Evolutionary conservation across 2,888 invertebrate species (phyloP).

Genomic region (Schizotus pectinicornis): DNA sequence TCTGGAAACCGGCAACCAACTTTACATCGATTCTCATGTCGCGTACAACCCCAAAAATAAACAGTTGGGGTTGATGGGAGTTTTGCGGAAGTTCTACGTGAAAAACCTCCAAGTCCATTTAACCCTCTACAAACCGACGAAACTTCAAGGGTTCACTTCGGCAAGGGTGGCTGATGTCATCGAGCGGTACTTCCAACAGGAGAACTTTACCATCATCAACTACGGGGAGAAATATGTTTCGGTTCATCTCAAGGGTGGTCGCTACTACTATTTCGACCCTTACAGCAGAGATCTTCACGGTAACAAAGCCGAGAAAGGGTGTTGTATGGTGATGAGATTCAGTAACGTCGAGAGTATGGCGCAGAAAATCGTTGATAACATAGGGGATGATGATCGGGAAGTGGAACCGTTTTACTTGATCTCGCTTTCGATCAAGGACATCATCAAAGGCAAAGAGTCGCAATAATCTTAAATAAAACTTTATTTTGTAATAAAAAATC

Average conservation of each 20-base stretch:
- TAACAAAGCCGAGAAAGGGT: slow-evolving; percentile 4
- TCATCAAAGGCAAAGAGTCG: no score
- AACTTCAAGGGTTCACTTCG: slow-evolving; percentile 39
- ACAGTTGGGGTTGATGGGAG: slow-evolving; percentile 50
- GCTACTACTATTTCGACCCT: slow-evolving; percentile 69
- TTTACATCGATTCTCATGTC: slow-evolving; percentile 67
- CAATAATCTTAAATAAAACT: no score
- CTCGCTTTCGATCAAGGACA: no score
- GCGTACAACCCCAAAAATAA: slow-evolving; percentile 61
- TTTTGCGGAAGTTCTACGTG: slow-evolving; percentile 64
- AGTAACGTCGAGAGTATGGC: no score
- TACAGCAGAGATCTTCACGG: slow-evolving; percentile 64
- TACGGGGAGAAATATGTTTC: slow-evolving; percentile 62
- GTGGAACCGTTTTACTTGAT: no score
- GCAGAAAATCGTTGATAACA: no score
- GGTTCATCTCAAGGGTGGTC: slow-evolving; percentile 61
- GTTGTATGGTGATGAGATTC: no score
- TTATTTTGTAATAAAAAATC: no score
- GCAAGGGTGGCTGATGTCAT: slow-evolving; percentile 53
- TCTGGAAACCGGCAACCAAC: slow-evolving; percentile 64
- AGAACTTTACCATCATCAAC: slow-evolving; percentile 63
- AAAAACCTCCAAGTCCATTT: slow-evolving; percentile 57
- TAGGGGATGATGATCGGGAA: no score
- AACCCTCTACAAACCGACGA: slow-evolving; percentile 49
- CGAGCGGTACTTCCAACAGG: slow-evolving; percentile 65